Evolutionary conservation across 2,888 invertebrate species (phyloP), one percentile per base, ranked within the genome.

Genomic region (Exephanes ischioxanthus): DNA sequence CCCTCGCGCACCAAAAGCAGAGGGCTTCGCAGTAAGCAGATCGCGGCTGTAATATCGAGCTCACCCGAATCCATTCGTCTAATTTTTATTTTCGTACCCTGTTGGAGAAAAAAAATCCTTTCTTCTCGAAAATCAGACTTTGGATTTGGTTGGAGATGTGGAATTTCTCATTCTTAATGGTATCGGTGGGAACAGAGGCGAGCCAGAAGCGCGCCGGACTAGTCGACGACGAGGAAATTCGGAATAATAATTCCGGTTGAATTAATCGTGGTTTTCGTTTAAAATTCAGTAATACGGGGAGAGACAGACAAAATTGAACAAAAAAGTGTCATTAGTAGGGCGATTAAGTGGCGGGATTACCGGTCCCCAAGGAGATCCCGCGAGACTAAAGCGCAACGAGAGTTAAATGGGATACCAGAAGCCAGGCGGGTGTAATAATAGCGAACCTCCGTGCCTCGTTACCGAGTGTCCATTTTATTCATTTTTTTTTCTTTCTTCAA

Each of bases 261-360:
- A 86, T 85, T 83, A 85, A 83, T 86, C 80, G 77, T 55, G 53
- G 70, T 83, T 77, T 80, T 70, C 72, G 79, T 76, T 77, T 66
- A 80, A 84, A 85, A 61, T 58, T 85, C 73, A 77, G 68, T 68
- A 80, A 76, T 68, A 75, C 58, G 48, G 80, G 77, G 48, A 73
- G 78, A 84, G 26, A 51, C 48, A 61, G 76, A 71, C 55, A 79
- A 71, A 83, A 86, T 80, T 86, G 72, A 83, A 71, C 26, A 79
- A 85, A 85, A 72, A 84, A 77, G 79, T 85, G 80, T 80, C 85
- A 85, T 86, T 85, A 86, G 86, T 78, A 70, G 78, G 19, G 72
- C 86, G 85, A 86, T 85, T 81, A 83, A 83, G 80, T 73, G 77
- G 48, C 68, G 80, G 85, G 77, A 86, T 86, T 86, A 85, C 86